Conservation (phyloP, 2,888 invertebrate species). For the Cacoxenus indagator region DNA sequence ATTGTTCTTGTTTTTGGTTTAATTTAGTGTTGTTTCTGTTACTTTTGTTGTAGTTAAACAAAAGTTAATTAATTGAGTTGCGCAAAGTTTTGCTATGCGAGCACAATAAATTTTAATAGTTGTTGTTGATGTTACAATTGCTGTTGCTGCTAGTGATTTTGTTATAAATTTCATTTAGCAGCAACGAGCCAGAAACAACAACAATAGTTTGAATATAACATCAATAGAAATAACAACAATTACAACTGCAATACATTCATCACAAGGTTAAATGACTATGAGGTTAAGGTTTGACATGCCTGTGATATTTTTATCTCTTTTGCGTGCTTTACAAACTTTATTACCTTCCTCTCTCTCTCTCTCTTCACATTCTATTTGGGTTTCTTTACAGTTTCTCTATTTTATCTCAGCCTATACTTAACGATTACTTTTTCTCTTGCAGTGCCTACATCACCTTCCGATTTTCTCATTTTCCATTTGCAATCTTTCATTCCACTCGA, state of each 20-base stretch:
- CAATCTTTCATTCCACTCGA: too few species aligned
- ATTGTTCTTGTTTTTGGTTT: conserved; percentile 24
- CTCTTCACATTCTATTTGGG: too few species aligned
- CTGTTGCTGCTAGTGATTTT: conserved; percentile 8
- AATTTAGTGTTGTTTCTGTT: conserved; percentile 22
- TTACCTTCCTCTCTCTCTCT: neutral
- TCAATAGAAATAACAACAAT: neutral
- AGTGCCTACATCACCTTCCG: too few species aligned
- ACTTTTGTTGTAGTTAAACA: conserved; percentile 40
- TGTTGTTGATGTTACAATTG: conserved; percentile 18
- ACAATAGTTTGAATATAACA: neutral
- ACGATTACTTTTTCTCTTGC: too few species aligned
- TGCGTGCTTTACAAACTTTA: too few species aligned
- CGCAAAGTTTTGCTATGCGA: conserved; percentile 54
- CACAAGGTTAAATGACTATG: neutral
- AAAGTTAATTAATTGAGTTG: conserved; percentile 66
- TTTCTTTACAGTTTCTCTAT: too few species aligned
- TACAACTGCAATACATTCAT: neutral
- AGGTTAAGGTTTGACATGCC: too few species aligned
- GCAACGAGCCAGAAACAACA: neutral
- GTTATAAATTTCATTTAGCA: conserved; percentile 13
- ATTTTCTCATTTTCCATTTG: too few species aligned
- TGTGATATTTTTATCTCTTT: too few species aligned
- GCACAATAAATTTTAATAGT: conserved; percentile 60
- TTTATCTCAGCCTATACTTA: too few species aligned